Base-by-base conservation (phyloP, 2,888 invertebrate species). In the Tineola bisselliella region DNA sequence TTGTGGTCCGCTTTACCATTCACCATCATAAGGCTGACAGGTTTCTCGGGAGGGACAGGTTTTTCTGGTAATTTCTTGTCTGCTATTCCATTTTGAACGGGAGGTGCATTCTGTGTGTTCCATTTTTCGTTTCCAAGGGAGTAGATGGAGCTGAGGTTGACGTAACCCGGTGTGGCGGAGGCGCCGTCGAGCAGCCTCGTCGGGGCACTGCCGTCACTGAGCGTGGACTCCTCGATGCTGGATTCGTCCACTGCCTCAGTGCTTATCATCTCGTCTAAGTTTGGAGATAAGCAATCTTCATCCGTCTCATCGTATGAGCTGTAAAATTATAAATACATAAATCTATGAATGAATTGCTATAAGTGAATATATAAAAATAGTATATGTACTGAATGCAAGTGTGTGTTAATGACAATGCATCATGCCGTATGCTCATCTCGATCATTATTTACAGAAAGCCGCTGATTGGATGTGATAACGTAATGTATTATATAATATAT, bases 261-360 rank as follows among this genome's bases (percentile, higher is more conserved):
- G 68, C 75, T 88, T 64, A 90, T 81, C 66, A 90, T 88, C 63
- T 89, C 89, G 72, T 91, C 91, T 69, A 92, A 71, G 73, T 91
- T 91, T 65, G 91, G 91, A 63, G 92, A 91, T 64, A 92, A 84
- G 66, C 89, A 88, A 73, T 92, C 92, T 64, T 92, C 92, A 67
- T 89, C 90, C 52, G 89, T 90, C 76, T 91, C 90, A 90, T 91
- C 91, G 89, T 90, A 90, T 74, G 90, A 90, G 90, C 90, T 91
- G 88, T 54, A 78, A 89, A 8, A 48, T 13, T 2, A 25, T 25
- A 6, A 25, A 25, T 25, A 2, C 6, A 25, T 25, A 6, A 25
- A 25, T 25, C 4, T 25, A 6, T 25, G 6, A 25, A 25, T 6
- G 25, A 2, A 25, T 25, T 25, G 2, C 25, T 6, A 4, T 25